These are phyloP conservation scores for Hormiphora californensis DNA, from an alignment of 37 sponge, comb jelly and placozoan genomes.

Conservation along the genomic window DNA sequence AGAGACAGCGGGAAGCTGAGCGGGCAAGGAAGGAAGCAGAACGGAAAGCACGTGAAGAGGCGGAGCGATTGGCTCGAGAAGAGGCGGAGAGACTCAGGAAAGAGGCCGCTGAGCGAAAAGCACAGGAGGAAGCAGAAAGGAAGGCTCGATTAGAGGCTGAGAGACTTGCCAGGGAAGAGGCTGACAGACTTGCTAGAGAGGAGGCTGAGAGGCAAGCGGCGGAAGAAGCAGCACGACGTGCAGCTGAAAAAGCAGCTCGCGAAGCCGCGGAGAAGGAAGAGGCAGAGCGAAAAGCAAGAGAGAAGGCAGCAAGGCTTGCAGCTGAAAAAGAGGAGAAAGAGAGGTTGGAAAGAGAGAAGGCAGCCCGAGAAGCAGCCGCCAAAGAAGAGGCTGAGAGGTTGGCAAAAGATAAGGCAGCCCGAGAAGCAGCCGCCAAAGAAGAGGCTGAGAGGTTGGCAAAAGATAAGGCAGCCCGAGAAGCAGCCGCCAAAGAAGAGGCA, in stretches of 20 bases:
- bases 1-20: background rate
- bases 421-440: background rate
- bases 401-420: background rate
- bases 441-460: background rate
- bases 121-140: background rate
- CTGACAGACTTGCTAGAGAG: background rate
- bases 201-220: slow-evolving; percentile 9
- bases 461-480: background rate
- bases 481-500: background rate
- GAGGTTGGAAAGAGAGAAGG: background rate
- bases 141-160: background rate
- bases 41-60: background rate
- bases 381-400: slow-evolving; percentile 26
- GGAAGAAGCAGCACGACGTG: slow-evolving; percentile 18
- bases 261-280: background rate
- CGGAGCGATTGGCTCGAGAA: slow-evolving; percentile 16
- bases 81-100: background rate
- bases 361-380: background rate
- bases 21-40: slow-evolving; percentile 33
- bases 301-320: background rate
- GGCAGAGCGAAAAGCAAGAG: slow-evolving; percentile 25
- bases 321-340: background rate
- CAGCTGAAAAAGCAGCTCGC: background rate
- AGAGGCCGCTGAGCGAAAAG: background rate
- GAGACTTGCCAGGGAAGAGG: background rate